Percentiles rank a stretch among this genome's conserved stretches.
Conservation (phyloP, 2,888 invertebrate genomes). For the Antitype chi region DNA sequence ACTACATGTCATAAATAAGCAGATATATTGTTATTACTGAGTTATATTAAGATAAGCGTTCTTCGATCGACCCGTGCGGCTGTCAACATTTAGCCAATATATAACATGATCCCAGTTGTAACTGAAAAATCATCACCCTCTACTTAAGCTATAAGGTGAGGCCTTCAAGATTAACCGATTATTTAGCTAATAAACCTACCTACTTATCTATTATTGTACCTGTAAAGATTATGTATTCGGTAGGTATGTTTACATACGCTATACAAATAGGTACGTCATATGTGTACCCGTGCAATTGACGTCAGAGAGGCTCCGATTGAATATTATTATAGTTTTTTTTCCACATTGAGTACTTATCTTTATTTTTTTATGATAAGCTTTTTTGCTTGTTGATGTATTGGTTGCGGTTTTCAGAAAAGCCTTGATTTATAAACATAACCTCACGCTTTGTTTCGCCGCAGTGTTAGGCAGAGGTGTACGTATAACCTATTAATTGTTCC, state of each 20-base stretch:
- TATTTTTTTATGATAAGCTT: neutral
- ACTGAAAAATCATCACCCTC: neutral
- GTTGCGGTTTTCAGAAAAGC: neutral
- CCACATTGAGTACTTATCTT: neutral
- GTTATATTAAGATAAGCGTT: too few relatives aligned
- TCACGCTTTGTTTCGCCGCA: neutral
- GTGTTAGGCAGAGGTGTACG: neutral
- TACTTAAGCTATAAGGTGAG: neutral
- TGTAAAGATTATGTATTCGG: constrained; percentile 14
- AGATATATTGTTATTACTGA: too few relatives aligned
- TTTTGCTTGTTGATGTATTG: neutral
- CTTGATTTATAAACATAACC: neutral
- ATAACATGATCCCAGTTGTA: too few relatives aligned
- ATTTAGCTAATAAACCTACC: constrained; percentile 5
- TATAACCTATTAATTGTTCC: neutral
- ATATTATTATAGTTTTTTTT: constrained; percentile 8
- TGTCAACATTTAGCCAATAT: too few relatives aligned
- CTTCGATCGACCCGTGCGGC: too few relatives aligned
- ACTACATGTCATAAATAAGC: too few relatives aligned
- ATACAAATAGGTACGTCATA: constrained; percentile 1
- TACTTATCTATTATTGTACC: neutral
- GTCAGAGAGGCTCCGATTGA: constrained; percentile 27
- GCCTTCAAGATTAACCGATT: constrained; percentile 15
- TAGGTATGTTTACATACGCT: constrained; percentile 14
- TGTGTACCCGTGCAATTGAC: constrained; percentile 32